Evolutionary conservation across 2,888 invertebrate genomes (phyloP), one percentile per base, ranked within the genome.

Genomic region (Lycocerus yunnanus): DNA sequence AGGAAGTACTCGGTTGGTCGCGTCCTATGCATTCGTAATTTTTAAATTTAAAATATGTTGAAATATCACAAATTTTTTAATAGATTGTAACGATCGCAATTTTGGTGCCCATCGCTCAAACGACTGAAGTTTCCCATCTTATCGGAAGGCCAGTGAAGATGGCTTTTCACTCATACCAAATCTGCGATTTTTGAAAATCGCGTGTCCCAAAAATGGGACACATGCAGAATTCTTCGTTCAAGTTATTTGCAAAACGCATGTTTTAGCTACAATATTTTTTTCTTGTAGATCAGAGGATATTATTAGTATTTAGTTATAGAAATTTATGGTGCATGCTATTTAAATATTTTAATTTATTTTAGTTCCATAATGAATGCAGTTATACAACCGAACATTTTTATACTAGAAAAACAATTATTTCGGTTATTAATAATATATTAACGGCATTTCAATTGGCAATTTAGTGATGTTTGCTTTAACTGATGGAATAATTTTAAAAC

Each of bases 1-100:
- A 78, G 78, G 77, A 78, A 76, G 77, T 77, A 21, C 72, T 69
- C 71, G 66, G 67, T 71, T 69, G 15, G 66, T 63, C 15, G 61
- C 58, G 68, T 58, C 58, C 14, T 58, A n/a, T 58, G 43, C 27
- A 14, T 43, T 58, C 66, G 66, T 24, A 21, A 27, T 24, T 66
- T 27, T 21, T 27, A 27, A 27, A 27, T 4, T 27, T 27, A 13
- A 66, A 66, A 24, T 66, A 66, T 21, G 21, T 27, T 24, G 66
- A 66, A 24, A 24, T 27, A 24, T 66, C 66, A 27, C 66, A 21
- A 66, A 21, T 66, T 66, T n/a, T 24, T 66, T 24, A 14, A 61
- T 15, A 61, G 16, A 6, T 15, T 15, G 21, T 15, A 66, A 66
- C 9, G 2, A 10, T 18, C 66, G 13, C 14, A 66, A 66, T 43